Evolutionary conservation across 2,888 invertebrate species (phyloP).

Genomic region (Agapostemon virescens): DNA sequence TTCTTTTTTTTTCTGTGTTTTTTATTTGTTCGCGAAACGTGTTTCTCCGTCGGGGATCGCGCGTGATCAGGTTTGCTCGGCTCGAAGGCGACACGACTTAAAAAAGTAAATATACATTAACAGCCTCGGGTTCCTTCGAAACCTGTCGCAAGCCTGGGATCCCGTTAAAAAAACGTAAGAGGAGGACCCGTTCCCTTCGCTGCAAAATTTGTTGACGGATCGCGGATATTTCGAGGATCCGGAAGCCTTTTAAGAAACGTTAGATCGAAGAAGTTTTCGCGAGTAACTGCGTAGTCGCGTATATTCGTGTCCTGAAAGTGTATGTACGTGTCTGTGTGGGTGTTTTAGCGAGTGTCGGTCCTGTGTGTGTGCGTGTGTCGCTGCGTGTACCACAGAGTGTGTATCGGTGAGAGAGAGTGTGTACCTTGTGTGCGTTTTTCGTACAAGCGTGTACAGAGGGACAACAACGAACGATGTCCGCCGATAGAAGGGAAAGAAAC

Average conservation of each 20-base stretch:
- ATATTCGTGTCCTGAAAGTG: not conserved
- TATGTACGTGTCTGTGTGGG: not conserved
- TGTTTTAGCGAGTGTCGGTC: constrained; percentile 7
- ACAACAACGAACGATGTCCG: constrained; percentile 61
- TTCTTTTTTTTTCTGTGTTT: not conserved
- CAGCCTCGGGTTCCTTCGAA: constrained; percentile 38
- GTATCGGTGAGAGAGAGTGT: constrained; percentile 37
- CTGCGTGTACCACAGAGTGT: constrained; percentile 9
- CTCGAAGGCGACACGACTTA: constrained; percentile 47
- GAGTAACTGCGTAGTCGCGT: constrained; percentile 22
- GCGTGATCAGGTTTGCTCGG: constrained; percentile 27
- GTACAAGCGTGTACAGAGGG: constrained; percentile 61
- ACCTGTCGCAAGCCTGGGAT: constrained; percentile 28
- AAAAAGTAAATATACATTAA: constrained; percentile 50
- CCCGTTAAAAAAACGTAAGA: not conserved
- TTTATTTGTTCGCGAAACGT: not conserved
- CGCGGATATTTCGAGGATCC: constrained; percentile 29
- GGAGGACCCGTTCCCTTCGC: constrained; percentile 3
- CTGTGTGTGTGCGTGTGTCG: constrained; percentile 3
- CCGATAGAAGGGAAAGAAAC: constrained; percentile 59
- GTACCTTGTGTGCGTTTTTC: constrained; percentile 33
- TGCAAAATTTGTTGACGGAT: not conserved
- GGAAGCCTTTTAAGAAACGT: constrained; percentile 41
- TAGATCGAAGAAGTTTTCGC: constrained; percentile 44
- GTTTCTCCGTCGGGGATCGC: constrained; percentile 6